Evolutionary conservation across 1,140 invertebrate species (phyloP).

Genomic region (Tenebrio molitor): DNA sequence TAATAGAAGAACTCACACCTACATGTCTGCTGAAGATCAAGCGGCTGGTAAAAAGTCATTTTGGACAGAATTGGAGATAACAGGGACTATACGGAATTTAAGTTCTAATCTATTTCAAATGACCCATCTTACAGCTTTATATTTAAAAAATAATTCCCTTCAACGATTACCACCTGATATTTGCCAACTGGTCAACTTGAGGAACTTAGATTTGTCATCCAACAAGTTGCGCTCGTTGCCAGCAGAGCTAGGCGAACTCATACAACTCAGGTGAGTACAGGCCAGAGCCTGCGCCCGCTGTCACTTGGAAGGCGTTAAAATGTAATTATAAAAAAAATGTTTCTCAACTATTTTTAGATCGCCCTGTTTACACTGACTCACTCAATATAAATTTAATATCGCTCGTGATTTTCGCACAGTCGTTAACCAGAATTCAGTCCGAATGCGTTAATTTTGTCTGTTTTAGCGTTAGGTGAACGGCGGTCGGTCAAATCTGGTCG

Average conservation of each 20-base stretch:
- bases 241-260: constrained; percentile 95
- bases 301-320: too few species aligned
- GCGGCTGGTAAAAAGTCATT: constrained; percentile 91
- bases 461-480: too few species aligned
- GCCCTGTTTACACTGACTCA: too few species aligned
- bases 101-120: constrained; percentile 92
- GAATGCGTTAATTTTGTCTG: too few species aligned
- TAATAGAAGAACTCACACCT: constrained; percentile 84
- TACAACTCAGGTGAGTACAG: constrained; percentile 83
- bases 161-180: constrained; percentile 92
- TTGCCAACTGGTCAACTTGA: constrained; percentile 84
- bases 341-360: too few species aligned
- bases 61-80: constrained; percentile 74
- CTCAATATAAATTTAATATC: too few species aligned
- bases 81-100: constrained; percentile 92
- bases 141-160: constrained; percentile 95
- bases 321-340: too few species aligned
- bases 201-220: constrained; percentile 91
- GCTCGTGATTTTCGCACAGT: too few species aligned
- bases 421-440: too few species aligned
- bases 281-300: too few species aligned
- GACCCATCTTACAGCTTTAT: constrained; percentile 91
- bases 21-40: constrained; percentile 93
- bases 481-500: too few species aligned
- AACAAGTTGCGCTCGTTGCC: constrained; percentile 96